These are phyloP conservation scores for Leptopterna dolabrata DNA, from an alignment of 2,888 invertebrate species.

Conservation along the genomic window DNA sequence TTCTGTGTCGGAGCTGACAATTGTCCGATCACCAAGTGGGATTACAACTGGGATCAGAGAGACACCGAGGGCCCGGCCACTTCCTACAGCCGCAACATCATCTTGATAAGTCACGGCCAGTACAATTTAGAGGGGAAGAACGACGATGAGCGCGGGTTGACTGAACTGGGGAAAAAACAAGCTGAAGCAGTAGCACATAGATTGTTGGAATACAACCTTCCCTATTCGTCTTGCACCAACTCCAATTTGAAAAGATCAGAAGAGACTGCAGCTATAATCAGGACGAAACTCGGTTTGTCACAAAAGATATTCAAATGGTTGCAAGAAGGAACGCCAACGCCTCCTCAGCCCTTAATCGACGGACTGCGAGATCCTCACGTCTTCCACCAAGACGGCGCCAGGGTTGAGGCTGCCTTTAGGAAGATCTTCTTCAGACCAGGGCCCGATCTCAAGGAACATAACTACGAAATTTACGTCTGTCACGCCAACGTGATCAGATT, in stretches of 20 bases:
- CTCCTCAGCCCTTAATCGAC: constrained; percentile 83
- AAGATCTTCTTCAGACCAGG: constrained; percentile 92
- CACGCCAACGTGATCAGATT: constrained; percentile 98
- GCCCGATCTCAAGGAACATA: constrained; percentile 83
- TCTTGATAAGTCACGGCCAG: constrained; percentile 95
- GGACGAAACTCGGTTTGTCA: constrained; percentile 71
- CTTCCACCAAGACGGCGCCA: constrained; percentile 91
- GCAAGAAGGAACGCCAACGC: constrained; percentile 93
- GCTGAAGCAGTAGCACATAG: constrained; percentile 87
- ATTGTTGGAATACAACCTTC: constrained; percentile 79
- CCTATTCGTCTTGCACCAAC: constrained; percentile 82
- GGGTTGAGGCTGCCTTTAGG: constrained; percentile 96
- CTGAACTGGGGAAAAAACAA: constrained; percentile 85
- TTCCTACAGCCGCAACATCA: constrained; percentile 70
- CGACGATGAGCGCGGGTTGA: constrained; percentile 81
- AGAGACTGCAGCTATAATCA: constrained; percentile 89
- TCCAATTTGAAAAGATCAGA: constrained; percentile 95
- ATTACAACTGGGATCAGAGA: neutral
- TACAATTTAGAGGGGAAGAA: constrained; percentile 80
- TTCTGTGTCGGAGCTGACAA: neutral
- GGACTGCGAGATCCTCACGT: constrained; percentile 70
- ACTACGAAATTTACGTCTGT: constrained; percentile 93
- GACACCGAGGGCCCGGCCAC: constrained; percentile 70
- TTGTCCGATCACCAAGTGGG: neutral
- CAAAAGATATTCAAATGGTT: constrained; percentile 79